Evolutionary conservation across 1,140 invertebrate genomes (phyloP).

Genomic region (Lepidurus apus): DNA sequence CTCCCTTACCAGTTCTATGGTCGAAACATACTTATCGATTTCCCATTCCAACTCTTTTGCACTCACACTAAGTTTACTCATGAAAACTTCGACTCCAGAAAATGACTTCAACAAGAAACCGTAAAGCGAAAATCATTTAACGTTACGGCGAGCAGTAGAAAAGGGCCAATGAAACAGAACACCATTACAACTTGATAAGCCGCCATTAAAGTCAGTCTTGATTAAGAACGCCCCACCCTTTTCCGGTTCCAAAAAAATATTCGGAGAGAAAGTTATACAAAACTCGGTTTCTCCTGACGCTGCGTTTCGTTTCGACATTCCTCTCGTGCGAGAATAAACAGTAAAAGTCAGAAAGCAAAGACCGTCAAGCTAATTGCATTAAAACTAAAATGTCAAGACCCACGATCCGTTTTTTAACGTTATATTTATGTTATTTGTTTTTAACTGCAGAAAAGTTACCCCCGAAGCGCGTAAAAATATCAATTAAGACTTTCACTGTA

Average conservation of each 20-base stretch:
- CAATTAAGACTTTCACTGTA: too few species aligned
- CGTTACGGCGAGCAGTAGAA: background rate
- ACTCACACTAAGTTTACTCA: constrained; percentile 22
- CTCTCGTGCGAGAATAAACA: background rate
- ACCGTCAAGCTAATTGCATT: too few species aligned
- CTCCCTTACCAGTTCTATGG: constrained; percentile 24
- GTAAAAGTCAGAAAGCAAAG: too few species aligned
- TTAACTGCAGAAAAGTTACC: too few species aligned
- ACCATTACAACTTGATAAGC: background rate
- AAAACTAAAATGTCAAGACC: too few species aligned
- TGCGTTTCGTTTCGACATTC: background rate
- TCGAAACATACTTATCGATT: constrained; percentile 28
- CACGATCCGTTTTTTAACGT: too few species aligned
- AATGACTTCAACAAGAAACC: background rate
- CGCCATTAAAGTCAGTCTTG: background rate
- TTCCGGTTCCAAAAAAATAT: background rate
- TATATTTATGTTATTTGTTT: too few species aligned
- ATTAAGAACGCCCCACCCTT: background rate
- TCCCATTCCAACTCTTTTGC: constrained; percentile 22
- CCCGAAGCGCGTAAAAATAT: too few species aligned
- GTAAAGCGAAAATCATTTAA: constrained; percentile 32
- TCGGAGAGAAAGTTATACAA: background rate
- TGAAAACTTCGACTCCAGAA: background rate
- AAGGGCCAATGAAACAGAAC: background rate
- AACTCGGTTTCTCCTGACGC: constrained; percentile 15